Conservation (phyloP, 1,140 invertebrate genomes). For the Heliothis subflexa region DNA sequence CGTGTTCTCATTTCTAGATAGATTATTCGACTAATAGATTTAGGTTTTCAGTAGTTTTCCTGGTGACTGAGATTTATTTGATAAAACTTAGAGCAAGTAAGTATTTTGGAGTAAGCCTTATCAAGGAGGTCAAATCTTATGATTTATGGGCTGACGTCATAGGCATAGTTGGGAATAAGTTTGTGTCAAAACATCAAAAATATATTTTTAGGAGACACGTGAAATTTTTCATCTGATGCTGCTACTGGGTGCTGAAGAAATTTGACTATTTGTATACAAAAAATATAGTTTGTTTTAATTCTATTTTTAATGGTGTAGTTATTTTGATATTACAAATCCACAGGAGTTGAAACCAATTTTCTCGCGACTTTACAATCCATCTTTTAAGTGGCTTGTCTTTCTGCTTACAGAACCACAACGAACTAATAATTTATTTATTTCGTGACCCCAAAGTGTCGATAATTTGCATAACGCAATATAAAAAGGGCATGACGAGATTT, state of each 20-base stretch:
- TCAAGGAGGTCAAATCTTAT: slow-evolving; percentile 9
- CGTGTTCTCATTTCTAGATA: slow-evolving; percentile 74
- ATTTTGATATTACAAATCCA: no score
- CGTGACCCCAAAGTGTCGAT: slow-evolving; percentile 43
- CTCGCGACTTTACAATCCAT: background rate
- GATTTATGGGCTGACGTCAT: slow-evolving; percentile 15
- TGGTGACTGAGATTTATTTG: slow-evolving; percentile 37
- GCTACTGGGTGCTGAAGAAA: no score
- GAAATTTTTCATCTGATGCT: no score
- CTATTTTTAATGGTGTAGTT: no score
- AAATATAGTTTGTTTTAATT: no score
- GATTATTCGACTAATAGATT: slow-evolving; percentile 69
- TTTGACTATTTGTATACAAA: no score
- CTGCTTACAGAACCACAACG: slow-evolving; percentile 1
- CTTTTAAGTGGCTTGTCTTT: background rate
- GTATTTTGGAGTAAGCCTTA: slow-evolving; percentile 11
- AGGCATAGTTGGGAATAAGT: background rate
- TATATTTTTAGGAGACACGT: no score
- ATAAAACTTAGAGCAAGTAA: slow-evolving; percentile 11
- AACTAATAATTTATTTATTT: slow-evolving; percentile 46
- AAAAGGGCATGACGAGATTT: slow-evolving; percentile 68
- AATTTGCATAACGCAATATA: slow-evolving; percentile 75
- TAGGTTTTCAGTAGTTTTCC: slow-evolving; percentile 49
- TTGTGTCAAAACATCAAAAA: background rate
- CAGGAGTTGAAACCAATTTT: background rate